Base-by-base conservation (phyloP, 2,888 invertebrate genomes). In the Rhingia campestris region DNA sequence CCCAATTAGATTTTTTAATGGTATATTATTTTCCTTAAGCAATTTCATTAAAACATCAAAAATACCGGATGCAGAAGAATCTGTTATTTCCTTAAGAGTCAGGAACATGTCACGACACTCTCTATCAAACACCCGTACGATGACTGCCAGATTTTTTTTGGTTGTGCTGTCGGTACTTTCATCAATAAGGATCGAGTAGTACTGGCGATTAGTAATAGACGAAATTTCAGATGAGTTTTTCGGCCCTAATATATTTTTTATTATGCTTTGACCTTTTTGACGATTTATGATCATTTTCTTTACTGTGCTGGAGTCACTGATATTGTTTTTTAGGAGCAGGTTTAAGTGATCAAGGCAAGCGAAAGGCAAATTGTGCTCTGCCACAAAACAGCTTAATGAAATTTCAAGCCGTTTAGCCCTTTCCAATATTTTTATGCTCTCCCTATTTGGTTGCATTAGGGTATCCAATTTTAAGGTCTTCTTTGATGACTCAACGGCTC, bases 101-200 rank as follows among this genome's bases (percentile, higher is more conserved):
- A 66, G 6, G 14, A 66, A 66, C 53, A 53, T 53, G 4, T 53
- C 53, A 41, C 33, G 41, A 9, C 43, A 53, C 41, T 66, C 33
- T 41, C 43, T 22, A 43, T 66, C 66, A 4, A n/a, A 66, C 9
- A 66, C 22, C 22, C 53, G 9, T 2, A 66, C 35, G 14, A 66
- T 33, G 2, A 53, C 10, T 2, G 64, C 51, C 41, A 66, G 30
- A 54, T 54, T 54, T 37, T 35, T 54, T 14, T 54, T 14, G 6
- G n/a, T 43, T n/a, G 58, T 58, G n/a, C 9, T 56, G 22, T 56
- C 37, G 6, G 56, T 56, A 39, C 39, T 39, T 22, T 39, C 39
- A 22, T 56, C 58, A 1, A 41, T 6, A 7, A 58, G 3, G 2
- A 58, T 6, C 2, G 43, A 39, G 43, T 12, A 58, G 30, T 58